These are phyloP conservation scores for Anser cygnoides DNA, from an alignment of 2,113 vertebrate species.

Conservation along the genomic window DNA sequence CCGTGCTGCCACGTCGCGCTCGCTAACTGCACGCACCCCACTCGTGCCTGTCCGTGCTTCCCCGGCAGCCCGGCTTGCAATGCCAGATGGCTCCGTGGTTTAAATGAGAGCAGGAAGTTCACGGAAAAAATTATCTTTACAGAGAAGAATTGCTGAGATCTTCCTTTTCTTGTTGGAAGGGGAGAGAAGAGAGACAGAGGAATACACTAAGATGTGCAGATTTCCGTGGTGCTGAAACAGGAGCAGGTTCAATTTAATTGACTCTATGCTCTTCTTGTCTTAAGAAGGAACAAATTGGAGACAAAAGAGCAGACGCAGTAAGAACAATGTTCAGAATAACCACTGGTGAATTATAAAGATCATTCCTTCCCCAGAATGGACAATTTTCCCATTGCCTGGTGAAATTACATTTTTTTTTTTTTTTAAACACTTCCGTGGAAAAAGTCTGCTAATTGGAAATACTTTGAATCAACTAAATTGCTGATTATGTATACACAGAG, in stretches of 20 bases:
- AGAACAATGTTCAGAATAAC: not conserved
- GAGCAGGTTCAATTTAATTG: not conserved
- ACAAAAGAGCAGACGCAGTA: not conserved
- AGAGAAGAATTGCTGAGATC: not conserved
- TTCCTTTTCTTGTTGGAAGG: not conserved
- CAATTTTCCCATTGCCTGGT: not conserved
- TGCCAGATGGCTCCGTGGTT: not conserved
- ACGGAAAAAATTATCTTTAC: not conserved
- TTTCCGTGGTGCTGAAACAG: not conserved
- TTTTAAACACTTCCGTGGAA: not conserved
- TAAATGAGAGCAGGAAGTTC: not conserved
- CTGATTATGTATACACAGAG: not conserved
- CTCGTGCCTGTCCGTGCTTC: rapidly evolving
- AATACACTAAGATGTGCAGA: rapidly evolving
- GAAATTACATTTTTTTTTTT: not conserved
- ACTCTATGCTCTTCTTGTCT: not conserved
- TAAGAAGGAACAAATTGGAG: not conserved
- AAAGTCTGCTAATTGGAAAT: not conserved
- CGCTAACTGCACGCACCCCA: rapidly evolving
- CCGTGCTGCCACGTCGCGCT: rapidly evolving
- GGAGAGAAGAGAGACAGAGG: not conserved
- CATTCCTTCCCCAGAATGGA: not conserved
- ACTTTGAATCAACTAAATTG: not conserved
- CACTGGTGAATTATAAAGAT: not conserved
- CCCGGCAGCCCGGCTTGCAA: not conserved